phyloP scores from a whole-genome alignment of 2,113 vertebrate genomes.

The Anolis carolinensis region DNA sequence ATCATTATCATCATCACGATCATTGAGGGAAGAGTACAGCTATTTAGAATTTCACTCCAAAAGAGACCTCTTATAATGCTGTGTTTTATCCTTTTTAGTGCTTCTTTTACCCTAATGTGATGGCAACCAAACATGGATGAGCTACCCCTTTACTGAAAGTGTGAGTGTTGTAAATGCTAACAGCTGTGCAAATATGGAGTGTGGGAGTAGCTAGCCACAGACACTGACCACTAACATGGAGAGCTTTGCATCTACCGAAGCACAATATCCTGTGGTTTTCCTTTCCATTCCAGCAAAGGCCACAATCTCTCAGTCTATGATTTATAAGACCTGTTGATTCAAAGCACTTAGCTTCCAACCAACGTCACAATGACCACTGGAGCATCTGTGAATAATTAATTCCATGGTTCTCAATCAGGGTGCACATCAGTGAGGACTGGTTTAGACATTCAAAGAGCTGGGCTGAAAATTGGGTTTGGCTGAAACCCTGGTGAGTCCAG shows the following conservation, averaged over 20 bases:
- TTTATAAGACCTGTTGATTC: not conserved
- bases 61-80: too few species aligned
- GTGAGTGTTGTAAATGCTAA: constrained; percentile 8
- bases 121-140: not conserved
- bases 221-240: constrained; percentile 18
- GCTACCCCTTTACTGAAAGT: constrained; percentile 2
- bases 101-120: not conserved
- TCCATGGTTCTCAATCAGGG: not conserved
- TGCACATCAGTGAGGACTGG: not conserved
- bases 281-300: not conserved
- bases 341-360: not conserved
- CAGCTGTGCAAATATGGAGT: constrained; percentile 18
- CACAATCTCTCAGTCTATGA: not conserved
- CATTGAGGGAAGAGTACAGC: too few species aligned
- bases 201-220: constrained; percentile 9
- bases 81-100: too few species aligned
- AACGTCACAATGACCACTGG: constrained; percentile 4
- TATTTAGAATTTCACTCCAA: too few species aligned
- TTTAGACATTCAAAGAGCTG: not conserved
- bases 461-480: not conserved
- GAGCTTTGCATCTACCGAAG: not conserved
- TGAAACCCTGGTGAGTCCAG: not conserved
- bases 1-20: too few species aligned
- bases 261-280: constrained; percentile 29
- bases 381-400: not conserved